A percentile compares a stretch with the other conserved stretches of the same genome.
phyloP scores from a whole-genome alignment of 2,113 vertebrate species.

The Acanthisitta chloris region DNA sequence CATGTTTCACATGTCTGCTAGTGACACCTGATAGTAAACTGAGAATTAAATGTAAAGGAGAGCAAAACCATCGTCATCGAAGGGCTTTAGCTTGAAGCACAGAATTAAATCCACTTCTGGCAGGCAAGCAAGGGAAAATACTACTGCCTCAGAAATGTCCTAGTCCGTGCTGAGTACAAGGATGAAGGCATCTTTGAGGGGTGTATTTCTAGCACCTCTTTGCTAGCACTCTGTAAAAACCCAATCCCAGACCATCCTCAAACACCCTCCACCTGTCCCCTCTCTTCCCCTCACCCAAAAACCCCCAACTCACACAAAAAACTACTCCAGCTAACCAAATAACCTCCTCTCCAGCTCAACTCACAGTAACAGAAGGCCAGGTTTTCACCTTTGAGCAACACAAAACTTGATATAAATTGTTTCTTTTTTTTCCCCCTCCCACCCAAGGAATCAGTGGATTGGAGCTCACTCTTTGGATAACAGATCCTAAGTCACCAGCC shows the following conservation, averaged over 20 bases:
- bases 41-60: neutral
- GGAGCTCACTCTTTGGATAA: neutral
- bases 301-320: neutral
- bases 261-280: neutral
- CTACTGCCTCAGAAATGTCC: neutral
- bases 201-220: neutral
- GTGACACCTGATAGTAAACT: neutral
- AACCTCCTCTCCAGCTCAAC: neutral
- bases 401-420: neutral
- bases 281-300: neutral
- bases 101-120: neutral
- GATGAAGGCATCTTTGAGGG: neutral
- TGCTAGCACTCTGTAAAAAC: neutral
- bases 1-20: neutral
- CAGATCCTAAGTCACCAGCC: neutral
- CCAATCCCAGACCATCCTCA: neutral
- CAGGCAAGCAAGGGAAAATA: neutral
- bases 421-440: neutral
- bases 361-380: neutral
- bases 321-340: neutral
- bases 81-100: neutral
- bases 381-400: neutral
- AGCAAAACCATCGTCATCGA: neutral
- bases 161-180: neutral
- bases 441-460: neutral